Evolutionary conservation across 2,888 invertebrate genomes (phyloP).

Genomic region (Eledone cirrhosa): DNA sequence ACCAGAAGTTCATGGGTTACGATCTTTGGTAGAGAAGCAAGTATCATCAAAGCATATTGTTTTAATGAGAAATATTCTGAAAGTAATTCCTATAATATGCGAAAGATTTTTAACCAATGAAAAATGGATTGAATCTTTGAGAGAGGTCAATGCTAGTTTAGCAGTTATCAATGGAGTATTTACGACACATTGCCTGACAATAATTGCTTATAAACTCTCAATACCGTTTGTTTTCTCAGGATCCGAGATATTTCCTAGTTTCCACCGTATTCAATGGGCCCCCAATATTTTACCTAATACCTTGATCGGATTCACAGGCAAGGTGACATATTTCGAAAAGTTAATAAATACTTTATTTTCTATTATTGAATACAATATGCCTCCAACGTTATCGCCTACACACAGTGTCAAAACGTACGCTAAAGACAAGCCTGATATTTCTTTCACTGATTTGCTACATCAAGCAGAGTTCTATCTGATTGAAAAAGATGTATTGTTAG

Average conservation of each 20-base stretch:
- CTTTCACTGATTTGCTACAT: slow-evolving; percentile 26
- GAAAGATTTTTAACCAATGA: background rate
- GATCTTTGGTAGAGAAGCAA: too few species aligned
- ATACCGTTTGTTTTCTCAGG: background rate
- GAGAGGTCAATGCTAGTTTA: background rate
- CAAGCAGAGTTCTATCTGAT: slow-evolving; percentile 36
- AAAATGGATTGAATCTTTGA: background rate
- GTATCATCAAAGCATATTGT: too few species aligned
- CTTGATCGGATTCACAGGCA: background rate
- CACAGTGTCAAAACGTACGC: slow-evolving; percentile 31
- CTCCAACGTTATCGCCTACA: background rate
- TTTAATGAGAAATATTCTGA: too few species aligned
- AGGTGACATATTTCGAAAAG: background rate
- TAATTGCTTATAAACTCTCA: background rate
- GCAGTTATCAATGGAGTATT: background rate
- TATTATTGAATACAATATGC: background rate
- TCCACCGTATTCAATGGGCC: background rate
- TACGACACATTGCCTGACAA: background rate
- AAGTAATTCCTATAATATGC: too few species aligned
- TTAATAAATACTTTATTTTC: background rate
- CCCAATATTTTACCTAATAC: background rate
- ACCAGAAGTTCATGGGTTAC: too few species aligned
- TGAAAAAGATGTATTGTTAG: slow-evolving; percentile 34
- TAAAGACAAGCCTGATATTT: slow-evolving; percentile 28
- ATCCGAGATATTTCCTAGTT: background rate